Percentiles rank a stretch among this genome's conserved stretches.
Conservation (phyloP, 2,113 vertebrate species). For the Plestiodon gilberti region DNA sequence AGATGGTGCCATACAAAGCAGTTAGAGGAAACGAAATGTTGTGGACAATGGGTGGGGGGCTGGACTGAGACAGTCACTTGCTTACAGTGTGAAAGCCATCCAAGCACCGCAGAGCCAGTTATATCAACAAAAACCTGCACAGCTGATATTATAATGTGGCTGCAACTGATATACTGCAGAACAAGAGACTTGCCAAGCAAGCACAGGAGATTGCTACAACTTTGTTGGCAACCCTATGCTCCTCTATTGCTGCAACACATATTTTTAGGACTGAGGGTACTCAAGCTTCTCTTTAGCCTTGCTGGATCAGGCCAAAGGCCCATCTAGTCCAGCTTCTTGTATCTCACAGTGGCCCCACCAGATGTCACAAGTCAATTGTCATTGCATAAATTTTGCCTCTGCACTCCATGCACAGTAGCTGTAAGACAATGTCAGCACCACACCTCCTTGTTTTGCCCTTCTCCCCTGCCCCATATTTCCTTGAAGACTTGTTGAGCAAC, state of each 20-base stretch:
- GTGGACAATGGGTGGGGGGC: background rate
- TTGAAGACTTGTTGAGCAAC: background rate
- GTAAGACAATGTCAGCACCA: background rate
- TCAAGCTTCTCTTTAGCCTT: background rate
- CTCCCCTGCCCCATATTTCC: slow-evolving; percentile 20
- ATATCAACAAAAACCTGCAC: background rate
- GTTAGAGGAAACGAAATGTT: background rate
- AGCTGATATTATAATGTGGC: background rate
- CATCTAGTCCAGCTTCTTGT: too few relatives aligned
- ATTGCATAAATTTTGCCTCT: background rate
- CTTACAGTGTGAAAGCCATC: background rate
- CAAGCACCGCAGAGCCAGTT: background rate
- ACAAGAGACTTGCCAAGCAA: background rate
- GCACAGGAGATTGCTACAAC: background rate
- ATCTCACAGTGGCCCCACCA: too few relatives aligned
- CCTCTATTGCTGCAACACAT: background rate
- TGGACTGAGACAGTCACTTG: background rate
- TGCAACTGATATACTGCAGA: background rate
- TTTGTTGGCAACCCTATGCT: background rate
- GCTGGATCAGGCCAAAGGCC: too few relatives aligned
- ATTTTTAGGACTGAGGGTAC: background rate
- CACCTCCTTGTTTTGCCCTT: slow-evolving; percentile 10
- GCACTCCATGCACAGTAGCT: too few relatives aligned
- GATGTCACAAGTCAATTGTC: too few relatives aligned
- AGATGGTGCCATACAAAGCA: background rate